A percentile compares a stretch with the other conserved stretches of the same genome.
These are phyloP conservation scores for Pocillopora grandis DNA, from an alignment of 92 coral and sea anemone genomes.

Conservation along the genomic window DNA sequence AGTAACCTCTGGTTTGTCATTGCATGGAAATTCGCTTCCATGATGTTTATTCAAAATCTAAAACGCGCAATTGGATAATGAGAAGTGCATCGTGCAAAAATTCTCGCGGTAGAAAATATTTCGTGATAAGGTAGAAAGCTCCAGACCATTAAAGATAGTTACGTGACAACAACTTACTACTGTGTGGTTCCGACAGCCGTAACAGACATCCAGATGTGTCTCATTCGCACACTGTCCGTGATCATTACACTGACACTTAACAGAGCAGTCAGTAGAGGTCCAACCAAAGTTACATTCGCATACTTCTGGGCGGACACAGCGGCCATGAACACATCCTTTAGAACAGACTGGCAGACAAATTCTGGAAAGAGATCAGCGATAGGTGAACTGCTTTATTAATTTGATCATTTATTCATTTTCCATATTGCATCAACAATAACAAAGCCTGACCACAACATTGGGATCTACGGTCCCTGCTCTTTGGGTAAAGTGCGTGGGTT, in stretches of 20 bases:
- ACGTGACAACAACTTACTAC: constrained; percentile 54
- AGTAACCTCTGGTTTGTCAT: too few species aligned
- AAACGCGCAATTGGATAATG: too few species aligned
- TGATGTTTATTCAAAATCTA: too few species aligned
- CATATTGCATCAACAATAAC: too few species aligned
- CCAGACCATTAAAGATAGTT: not conserved
- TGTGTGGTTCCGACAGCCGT: constrained; percentile 79
- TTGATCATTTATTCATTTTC: not conserved
- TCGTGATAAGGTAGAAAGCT: not conserved
- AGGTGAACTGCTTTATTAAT: not conserved
- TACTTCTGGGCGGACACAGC: constrained; percentile 76
- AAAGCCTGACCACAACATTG: too few species aligned
- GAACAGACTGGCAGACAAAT: constrained; percentile 81
- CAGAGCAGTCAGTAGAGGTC: constrained; percentile 80
- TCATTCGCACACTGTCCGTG: constrained; percentile 91
- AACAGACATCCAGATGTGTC: constrained; percentile 64
- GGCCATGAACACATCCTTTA: constrained; percentile 84
- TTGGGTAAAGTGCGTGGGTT: too few species aligned
- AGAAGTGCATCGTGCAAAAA: not conserved
- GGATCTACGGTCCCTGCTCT: too few species aligned
- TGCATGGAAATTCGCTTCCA: too few species aligned
- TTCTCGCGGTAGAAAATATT: not conserved
- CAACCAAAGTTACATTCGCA: constrained; percentile 90
- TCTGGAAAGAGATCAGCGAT: constrained; percentile 31
- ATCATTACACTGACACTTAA: constrained; percentile 72